Conservation (phyloP, 1,140 invertebrate genomes). For the Dolichoris vasculosae region DNA sequence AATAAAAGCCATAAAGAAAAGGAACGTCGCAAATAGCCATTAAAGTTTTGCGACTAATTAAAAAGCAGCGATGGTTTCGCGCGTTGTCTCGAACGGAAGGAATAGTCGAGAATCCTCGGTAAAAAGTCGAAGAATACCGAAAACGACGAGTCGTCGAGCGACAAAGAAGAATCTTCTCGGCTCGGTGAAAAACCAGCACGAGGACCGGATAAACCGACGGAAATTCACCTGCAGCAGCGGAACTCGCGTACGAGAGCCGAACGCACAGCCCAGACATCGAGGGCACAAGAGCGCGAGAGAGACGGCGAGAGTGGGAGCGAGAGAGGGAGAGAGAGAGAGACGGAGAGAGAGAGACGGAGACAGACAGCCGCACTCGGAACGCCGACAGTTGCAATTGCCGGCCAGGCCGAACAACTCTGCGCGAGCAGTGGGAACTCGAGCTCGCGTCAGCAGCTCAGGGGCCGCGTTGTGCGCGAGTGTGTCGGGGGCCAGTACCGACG, state of each 20-base stretch:
- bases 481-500: neutral
- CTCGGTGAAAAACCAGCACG: neutral
- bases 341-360: neutral
- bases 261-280: neutral
- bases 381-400: constrained; percentile 53
- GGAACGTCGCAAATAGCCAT: neutral
- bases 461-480: neutral
- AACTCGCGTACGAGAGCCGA: neutral
- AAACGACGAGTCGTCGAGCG: neutral
- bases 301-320: constrained; percentile 33
- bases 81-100: neutral
- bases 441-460: neutral
- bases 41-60: neutral
- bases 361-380: constrained; percentile 13
- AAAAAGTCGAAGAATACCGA: constrained; percentile 8
- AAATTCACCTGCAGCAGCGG: neutral
- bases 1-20: too few species aligned
- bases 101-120: neutral
- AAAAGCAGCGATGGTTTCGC: neutral
- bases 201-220: neutral
- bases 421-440: neutral
- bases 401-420: constrained; percentile 47
- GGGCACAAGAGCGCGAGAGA: neutral
- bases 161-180: neutral
- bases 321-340: constrained; percentile 32